phyloP scores from a whole-genome alignment of 2,113 vertebrate genomes.

The Indicator indicator region DNA sequence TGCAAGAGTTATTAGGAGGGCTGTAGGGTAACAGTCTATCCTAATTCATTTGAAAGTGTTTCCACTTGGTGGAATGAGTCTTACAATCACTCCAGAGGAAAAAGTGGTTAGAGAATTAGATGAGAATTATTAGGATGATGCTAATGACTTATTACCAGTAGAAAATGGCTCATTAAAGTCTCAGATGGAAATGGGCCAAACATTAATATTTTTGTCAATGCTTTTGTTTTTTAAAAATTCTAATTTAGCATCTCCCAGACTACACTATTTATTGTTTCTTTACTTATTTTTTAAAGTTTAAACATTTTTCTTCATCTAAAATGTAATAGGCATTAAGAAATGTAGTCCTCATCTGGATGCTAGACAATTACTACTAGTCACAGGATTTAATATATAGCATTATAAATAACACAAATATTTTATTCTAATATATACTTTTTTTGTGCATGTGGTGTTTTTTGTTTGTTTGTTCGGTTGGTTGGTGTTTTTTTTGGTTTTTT shows the following conservation, averaged over 20 bases:
- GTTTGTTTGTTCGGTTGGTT: no score
- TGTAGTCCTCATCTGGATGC: not conserved
- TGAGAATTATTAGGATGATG: slow-evolving; percentile 4
- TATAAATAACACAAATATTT: not conserved
- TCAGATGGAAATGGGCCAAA: not conserved
- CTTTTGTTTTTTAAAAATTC: not conserved
- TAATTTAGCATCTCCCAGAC: not conserved
- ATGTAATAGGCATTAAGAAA: not conserved
- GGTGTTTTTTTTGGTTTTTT: no score
- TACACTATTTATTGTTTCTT: not conserved
- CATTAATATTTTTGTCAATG: no score
- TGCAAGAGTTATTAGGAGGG: slow-evolving; percentile 39
- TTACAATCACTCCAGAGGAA: not conserved
- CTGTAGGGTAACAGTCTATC: not conserved
- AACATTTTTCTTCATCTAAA: not conserved
- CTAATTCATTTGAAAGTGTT: slow-evolving; percentile 10
- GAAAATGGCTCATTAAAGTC: not conserved
- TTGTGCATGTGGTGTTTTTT: not conserved
- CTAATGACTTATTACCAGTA: slow-evolving; percentile 15
- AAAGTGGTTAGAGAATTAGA: not conserved
- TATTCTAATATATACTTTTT: not conserved
- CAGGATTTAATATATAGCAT: not conserved
- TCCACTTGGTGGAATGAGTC: slow-evolving; percentile 10
- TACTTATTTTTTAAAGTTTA: not conserved
- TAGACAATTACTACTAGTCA: not conserved